Evolutionary conservation across 1,140 invertebrate species (phyloP).

Genomic region (Hypothenemus hampei): DNA sequence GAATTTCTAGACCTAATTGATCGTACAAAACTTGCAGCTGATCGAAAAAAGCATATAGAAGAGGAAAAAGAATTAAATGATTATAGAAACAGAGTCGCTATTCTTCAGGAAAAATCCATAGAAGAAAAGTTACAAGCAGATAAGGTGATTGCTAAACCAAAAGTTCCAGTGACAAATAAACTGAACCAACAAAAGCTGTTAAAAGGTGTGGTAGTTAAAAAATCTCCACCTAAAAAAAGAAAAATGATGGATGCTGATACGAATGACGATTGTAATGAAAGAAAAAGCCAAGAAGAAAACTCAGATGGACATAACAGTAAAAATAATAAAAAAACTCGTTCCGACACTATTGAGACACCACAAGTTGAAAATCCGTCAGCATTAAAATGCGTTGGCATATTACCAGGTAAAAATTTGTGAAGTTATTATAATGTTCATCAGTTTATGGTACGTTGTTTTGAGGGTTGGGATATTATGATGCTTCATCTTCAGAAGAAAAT

Average conservation of each 20-base stretch:
- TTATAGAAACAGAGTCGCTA: slow-evolving; percentile 75
- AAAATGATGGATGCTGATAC: slow-evolving; percentile 52
- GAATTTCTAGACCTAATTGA: slow-evolving; percentile 89
- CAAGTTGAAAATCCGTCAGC: slow-evolving; percentile 32
- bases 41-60: slow-evolving; percentile 72
- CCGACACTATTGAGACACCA: background rate
- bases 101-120: slow-evolving; percentile 67
- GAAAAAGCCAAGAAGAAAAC: slow-evolving; percentile 23
- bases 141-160: slow-evolving; percentile 41
- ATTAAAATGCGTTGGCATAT: slow-evolving; percentile 65
- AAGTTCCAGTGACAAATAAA: slow-evolving; percentile 30
- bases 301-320: slow-evolving; percentile 27
- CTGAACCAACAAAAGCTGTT: slow-evolving; percentile 54
- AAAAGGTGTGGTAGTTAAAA: slow-evolving; percentile 56
- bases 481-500: slow-evolving; percentile 61
- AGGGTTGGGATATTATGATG: slow-evolving; percentile 65
- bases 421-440: background rate
- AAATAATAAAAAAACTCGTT: slow-evolving; percentile 4
- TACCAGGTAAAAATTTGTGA: slow-evolving; percentile 52
- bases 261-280: slow-evolving; percentile 37
- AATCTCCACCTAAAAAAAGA: slow-evolving; percentile 51
- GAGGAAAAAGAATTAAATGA: slow-evolving; percentile 77
- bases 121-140: slow-evolving; percentile 60
- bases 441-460: background rate
- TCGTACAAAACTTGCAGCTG: slow-evolving; percentile 75